Conservation (phyloP, 1,140 invertebrate genomes). For the Drosophila fuyamai region DNA sequence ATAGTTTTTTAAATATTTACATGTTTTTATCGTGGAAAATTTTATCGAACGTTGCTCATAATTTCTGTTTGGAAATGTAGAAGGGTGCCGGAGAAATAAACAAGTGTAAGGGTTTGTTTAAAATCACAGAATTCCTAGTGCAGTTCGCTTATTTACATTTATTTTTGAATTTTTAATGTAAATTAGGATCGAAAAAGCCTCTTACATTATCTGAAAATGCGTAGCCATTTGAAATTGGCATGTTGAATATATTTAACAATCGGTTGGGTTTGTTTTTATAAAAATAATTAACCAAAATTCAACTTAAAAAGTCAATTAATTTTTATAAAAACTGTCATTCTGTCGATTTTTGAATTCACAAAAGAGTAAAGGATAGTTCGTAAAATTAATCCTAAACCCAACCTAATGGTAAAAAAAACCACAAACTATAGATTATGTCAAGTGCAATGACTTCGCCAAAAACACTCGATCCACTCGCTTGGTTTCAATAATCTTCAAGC, state of each 20-base stretch:
- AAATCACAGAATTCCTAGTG: background rate
- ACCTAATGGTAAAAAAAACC: background rate
- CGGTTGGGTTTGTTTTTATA: no score
- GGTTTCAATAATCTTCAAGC: constrained; percentile 10
- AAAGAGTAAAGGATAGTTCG: no score
- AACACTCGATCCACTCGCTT: background rate
- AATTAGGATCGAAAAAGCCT: background rate
- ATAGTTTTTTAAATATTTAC: constrained; percentile 55
- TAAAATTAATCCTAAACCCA: background rate
- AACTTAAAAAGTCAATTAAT: no score
- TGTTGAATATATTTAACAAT: background rate
- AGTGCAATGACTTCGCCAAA: constrained; percentile 2
- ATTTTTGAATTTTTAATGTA: background rate
- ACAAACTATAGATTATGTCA: background rate
- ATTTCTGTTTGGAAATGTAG: background rate
- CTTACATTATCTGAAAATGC: background rate
- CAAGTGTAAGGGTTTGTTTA: background rate
- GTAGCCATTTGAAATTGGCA: background rate
- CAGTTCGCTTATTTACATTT: constrained; percentile 1
- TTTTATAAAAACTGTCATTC: no score
- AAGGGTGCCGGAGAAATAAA: background rate
- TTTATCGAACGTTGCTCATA: constrained; percentile 9
- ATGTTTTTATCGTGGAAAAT: constrained; percentile 20
- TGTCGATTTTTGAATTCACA: no score
- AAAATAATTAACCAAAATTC: no score